Evolutionary conservation across 2,113 vertebrate genomes (phyloP).

Genomic region (Platanista minor): DNA sequence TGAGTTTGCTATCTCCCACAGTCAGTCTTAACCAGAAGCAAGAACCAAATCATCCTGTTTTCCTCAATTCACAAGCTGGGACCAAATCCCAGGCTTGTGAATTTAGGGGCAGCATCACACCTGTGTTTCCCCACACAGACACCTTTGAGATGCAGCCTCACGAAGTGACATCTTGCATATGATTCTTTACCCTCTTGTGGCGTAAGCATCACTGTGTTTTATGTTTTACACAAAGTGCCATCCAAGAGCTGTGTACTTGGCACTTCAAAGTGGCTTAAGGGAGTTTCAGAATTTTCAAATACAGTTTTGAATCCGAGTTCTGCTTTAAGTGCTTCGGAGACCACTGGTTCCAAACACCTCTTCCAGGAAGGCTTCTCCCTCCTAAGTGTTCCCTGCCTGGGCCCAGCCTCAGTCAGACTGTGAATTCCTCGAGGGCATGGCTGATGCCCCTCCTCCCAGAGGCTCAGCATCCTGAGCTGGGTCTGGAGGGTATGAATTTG

Average conservation of each 20-base stretch:
- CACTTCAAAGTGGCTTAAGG: not conserved
- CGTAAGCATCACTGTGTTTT: no score
- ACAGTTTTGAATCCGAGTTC: not conserved
- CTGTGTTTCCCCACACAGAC: fast-evolving
- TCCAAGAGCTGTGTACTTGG: fast-evolving
- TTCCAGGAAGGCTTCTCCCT: not conserved
- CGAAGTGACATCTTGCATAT: fast-evolving
- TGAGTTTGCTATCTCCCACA: not conserved
- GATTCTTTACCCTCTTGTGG: not conserved
- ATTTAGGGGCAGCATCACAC: fast-evolving
- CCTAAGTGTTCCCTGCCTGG: not conserved
- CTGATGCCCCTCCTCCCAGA: not conserved
- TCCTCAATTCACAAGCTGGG: not conserved
- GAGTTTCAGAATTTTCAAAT: not conserved
- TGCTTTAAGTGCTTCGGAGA: no score
- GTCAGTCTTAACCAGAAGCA: fast-evolving
- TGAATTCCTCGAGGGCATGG: fast-evolving
- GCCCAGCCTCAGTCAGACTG: not conserved
- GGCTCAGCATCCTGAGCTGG: not conserved
- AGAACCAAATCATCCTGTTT: not conserved
- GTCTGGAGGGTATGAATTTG: not conserved
- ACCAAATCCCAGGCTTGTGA: not conserved
- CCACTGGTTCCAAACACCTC: not conserved
- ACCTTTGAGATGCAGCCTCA: not conserved
- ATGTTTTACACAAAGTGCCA: not conserved